Percentiles rank a stretch among this genome's conserved stretches.
Conservation (phyloP, 1,140 invertebrate genomes). For the Cherax quadricarinatus region DNA sequence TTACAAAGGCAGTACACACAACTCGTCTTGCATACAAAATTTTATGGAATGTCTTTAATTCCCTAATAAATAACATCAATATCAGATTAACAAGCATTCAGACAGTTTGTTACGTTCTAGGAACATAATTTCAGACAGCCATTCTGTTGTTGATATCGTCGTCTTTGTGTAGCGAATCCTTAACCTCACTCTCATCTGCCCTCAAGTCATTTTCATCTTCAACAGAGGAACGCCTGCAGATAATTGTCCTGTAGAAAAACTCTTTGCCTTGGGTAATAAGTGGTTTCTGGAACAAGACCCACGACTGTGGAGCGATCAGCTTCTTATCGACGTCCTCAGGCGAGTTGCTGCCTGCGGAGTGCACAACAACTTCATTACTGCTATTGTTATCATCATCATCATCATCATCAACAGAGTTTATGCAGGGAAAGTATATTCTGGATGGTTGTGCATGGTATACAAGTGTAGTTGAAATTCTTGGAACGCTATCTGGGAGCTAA, state of each 20-base stretch:
- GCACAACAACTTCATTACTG: not conserved
- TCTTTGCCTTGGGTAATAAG: conserved; percentile 22
- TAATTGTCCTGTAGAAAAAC: conserved; percentile 7
- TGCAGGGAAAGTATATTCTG: too few relatives aligned
- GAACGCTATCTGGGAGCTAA: too few relatives aligned
- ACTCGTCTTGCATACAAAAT: not conserved
- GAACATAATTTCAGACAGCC: conserved; percentile 7
- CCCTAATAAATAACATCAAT: not conserved
- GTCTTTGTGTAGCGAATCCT: conserved; percentile 21
- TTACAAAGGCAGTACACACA: too few relatives aligned
- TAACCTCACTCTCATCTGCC: not conserved
- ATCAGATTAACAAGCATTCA: not conserved
- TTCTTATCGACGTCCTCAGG: conserved; percentile 59
- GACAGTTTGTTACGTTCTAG: not conserved
- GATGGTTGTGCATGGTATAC: too few relatives aligned
- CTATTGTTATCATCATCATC: not conserved
- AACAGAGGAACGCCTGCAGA: not conserved
- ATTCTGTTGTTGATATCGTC: conserved; percentile 4
- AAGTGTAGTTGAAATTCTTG: too few relatives aligned
- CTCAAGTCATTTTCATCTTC: not conserved
- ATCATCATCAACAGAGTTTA: too few relatives aligned
- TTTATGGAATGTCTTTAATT: not conserved
- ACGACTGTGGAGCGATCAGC: conserved; percentile 38
- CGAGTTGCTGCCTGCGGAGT: conserved; percentile 48
- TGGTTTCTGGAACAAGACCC: conserved; percentile 49